Conservation (phyloP, 1,140 invertebrate species). For the Drosophila pruinosa region DNA sequence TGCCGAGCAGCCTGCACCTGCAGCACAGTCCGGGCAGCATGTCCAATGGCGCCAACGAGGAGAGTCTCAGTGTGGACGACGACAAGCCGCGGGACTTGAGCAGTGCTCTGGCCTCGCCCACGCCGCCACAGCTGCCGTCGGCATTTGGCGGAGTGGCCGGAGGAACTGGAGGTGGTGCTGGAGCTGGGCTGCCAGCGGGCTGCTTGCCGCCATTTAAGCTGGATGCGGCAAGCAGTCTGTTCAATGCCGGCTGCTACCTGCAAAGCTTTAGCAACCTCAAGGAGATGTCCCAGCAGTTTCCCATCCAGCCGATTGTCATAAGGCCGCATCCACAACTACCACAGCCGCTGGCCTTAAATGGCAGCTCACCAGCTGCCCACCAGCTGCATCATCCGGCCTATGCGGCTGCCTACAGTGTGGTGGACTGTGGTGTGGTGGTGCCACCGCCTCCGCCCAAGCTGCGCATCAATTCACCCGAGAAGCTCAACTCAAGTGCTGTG, state of each 20-base stretch:
- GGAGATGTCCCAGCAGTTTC: conserved; percentile 82
- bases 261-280: conserved; percentile 81
- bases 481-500: conserved; percentile 79
- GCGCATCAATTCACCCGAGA: conserved; percentile 83
- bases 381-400: conserved; percentile 82
- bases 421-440: conserved; percentile 59
- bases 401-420: conserved; percentile 74
- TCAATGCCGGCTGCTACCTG: conserved; percentile 80
- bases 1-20: conserved; percentile 82
- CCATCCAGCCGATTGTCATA: conserved; percentile 81
- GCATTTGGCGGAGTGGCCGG: conserved; percentile 30
- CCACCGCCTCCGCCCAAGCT: conserved; percentile 82
- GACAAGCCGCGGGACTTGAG: conserved; percentile 77
- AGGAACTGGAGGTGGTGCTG: conserved; percentile 4
- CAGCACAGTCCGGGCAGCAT: conserved; percentile 82
- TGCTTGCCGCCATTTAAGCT: conserved; percentile 74
- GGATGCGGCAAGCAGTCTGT: conserved; percentile 72
- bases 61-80: conserved; percentile 78
- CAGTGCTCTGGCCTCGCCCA: conserved; percentile 60
- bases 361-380: conserved; percentile 27
- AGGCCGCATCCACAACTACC: conserved; percentile 82
- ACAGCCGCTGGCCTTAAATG: conserved; percentile 73
- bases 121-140: conserved; percentile 56
- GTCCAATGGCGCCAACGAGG: conserved; percentile 81
- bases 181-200: conserved; percentile 41